Evolutionary conservation across 2,113 vertebrate species (phyloP).

Genomic region (Catharus minimus): DNA sequence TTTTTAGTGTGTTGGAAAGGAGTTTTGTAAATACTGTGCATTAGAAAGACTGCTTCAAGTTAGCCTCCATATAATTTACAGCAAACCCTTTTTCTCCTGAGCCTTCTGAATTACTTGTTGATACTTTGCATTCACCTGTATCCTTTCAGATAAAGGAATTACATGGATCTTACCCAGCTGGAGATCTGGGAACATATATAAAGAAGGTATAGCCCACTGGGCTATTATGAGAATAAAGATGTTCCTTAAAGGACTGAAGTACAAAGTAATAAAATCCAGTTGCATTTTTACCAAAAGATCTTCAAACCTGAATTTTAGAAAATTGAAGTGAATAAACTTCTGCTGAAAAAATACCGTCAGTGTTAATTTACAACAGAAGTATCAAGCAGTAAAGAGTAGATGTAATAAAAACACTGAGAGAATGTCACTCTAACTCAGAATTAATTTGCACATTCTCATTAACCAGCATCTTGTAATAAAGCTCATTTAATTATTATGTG

Average conservation of each 20-base stretch:
- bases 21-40: background rate
- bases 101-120: background rate
- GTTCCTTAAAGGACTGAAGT: background rate
- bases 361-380: background rate
- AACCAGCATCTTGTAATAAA: conserved; percentile 37
- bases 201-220: background rate
- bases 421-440: conserved; percentile 4
- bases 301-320: background rate
- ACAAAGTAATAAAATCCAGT: background rate
- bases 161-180: background rate
- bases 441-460: conserved; percentile 48
- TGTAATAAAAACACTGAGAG: conserved; percentile 26
- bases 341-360: background rate
- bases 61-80: background rate
- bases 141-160: background rate
- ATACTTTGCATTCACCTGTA: background rate
- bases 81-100: accelerated
- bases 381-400: background rate
- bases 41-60: background rate
- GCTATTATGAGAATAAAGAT: background rate
- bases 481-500: conserved; percentile 32
- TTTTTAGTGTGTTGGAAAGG: background rate
- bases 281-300: background rate
- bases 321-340: background rate
- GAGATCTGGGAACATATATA: no score